phyloP scores from a whole-genome alignment of 2,888 invertebrate genomes.

The Bugula neritina region DNA sequence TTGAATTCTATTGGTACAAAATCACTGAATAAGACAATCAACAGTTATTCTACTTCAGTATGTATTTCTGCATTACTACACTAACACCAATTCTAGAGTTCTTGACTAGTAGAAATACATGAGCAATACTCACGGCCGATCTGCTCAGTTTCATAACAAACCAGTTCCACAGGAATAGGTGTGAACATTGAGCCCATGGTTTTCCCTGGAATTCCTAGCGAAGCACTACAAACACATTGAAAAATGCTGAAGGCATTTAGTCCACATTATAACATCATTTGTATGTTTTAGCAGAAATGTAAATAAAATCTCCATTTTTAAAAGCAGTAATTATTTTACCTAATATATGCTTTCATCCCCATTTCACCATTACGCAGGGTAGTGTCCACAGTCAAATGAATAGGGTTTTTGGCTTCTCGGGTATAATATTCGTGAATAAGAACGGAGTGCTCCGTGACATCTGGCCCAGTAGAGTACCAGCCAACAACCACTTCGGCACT shows the following conservation, averaged over 20 bases:
- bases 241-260: too few relatives aligned
- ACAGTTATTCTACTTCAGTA: too few relatives aligned
- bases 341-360: slow-evolving; percentile 88
- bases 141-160: slow-evolving; percentile 82
- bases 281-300: too few relatives aligned
- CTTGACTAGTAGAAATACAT: too few relatives aligned
- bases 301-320: too few relatives aligned
- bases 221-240: slow-evolving; percentile 66
- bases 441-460: slow-evolving; percentile 93
- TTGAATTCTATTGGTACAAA: too few relatives aligned
- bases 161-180: slow-evolving; percentile 80
- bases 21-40: too few relatives aligned
- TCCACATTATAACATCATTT: too few relatives aligned
- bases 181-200: slow-evolving; percentile 80
- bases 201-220: slow-evolving; percentile 87
- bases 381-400: slow-evolving; percentile 92
- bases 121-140: slow-evolving; percentile 57
- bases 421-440: slow-evolving; percentile 96
- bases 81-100: too few relatives aligned
- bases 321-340: too few relatives aligned
- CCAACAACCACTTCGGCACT: slow-evolving; percentile 90
- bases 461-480: slow-evolving; percentile 94
- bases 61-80: too few relatives aligned
- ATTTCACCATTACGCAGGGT: slow-evolving; percentile 78
- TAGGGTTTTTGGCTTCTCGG: slow-evolving; percentile 78